These are phyloP conservation scores for Automeris io DNA, from an alignment of 2,888 invertebrate species.

Conservation along the genomic window DNA sequence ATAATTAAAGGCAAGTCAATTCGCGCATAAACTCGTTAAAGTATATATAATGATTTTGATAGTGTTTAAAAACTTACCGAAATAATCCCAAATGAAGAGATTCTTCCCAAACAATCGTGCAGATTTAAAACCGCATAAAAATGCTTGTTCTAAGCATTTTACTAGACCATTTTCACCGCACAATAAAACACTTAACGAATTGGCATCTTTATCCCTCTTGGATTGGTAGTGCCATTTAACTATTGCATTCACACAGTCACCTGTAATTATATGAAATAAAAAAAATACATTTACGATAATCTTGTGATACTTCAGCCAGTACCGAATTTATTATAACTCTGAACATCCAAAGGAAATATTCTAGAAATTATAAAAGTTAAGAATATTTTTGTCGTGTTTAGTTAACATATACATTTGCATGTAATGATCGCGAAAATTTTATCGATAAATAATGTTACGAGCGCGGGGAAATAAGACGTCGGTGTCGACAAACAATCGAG, in stretches of 20 bases:
- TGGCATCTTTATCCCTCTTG: conserved; percentile 88
- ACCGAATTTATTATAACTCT: no score
- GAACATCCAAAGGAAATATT: no score
- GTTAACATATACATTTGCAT: no score
- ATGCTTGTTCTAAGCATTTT: conserved; percentile 94
- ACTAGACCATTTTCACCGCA: conserved; percentile 98
- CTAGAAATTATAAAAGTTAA: no score
- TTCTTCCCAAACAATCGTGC: conserved; percentile 94
- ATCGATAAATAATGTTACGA: no score
- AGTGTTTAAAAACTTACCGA: conserved; percentile 79
- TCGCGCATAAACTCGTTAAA: no score
- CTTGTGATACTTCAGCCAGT: no score
- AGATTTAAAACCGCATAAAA: conserved; percentile 96
- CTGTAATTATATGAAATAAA: conserved; percentile 51
- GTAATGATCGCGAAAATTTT: no score
- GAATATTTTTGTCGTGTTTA: no score
- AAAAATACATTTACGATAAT: not conserved
- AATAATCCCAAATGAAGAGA: conserved; percentile 98
- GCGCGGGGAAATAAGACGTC: no score
- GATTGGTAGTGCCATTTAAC: conserved; percentile 97
- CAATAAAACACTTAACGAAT: conserved; percentile 91
- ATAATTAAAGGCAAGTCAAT: not conserved
- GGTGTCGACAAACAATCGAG: no score
- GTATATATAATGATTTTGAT: conserved; percentile 4
- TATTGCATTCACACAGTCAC: conserved; percentile 97